These are phyloP conservation scores for Sternarchorhynchus goeldii DNA, from an alignment of 2,797 vertebrate genomes.

Conservation along the genomic window DNA sequence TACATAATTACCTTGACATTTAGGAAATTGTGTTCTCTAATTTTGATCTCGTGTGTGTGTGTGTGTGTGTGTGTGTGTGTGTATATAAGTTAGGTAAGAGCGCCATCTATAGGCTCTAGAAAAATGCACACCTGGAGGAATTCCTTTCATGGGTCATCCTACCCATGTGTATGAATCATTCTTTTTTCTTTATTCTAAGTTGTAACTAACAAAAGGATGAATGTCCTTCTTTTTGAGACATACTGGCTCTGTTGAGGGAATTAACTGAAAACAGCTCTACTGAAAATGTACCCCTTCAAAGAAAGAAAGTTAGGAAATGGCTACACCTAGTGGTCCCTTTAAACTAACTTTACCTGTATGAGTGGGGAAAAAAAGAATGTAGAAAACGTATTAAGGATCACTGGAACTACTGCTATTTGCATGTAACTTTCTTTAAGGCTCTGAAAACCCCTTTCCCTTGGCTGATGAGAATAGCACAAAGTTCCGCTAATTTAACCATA, in stretches of 20 bases:
- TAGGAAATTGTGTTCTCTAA: no score
- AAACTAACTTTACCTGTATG: background rate
- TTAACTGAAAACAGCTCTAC: no score
- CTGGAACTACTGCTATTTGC: slow-evolving; percentile 1
- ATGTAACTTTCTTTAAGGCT: slow-evolving; percentile 28
- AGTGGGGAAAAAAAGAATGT: background rate
- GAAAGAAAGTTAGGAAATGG: slow-evolving; percentile 51
- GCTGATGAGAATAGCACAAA: slow-evolving; percentile 9
- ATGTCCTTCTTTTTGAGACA: no score
- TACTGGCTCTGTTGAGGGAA: no score
- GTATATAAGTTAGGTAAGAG: slow-evolving; percentile 19
- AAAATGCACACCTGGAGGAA: background rate
- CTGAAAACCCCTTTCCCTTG: slow-evolving; percentile 13
- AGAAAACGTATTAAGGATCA: slow-evolving; percentile 21
- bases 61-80: no score
- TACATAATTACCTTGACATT: no score
- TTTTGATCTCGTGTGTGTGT: no score
- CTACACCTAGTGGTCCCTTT: slow-evolving; percentile 68
- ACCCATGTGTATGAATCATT: background rate
- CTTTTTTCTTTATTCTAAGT: background rate
- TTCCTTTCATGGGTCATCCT: background rate
- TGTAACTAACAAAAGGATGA: background rate
- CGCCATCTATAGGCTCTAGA: slow-evolving; percentile 34
- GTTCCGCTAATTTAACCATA: slow-evolving; percentile 29
- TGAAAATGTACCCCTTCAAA: no score